Evolutionary conservation across 2,888 invertebrate species (phyloP).

Genomic region (Drosophila leonis): DNA sequence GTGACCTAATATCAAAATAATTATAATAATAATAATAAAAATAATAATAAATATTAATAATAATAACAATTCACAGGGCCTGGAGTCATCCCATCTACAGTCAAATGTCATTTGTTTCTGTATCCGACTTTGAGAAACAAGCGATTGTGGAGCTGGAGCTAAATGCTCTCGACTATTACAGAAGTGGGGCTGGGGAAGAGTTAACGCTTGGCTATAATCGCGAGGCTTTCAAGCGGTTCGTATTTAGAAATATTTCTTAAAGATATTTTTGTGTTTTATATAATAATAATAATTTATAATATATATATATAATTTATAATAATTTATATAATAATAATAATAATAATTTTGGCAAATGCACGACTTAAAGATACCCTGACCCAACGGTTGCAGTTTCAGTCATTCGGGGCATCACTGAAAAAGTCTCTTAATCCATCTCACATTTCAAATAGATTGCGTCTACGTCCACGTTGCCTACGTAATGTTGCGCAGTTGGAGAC

Average conservation of each 20-base stretch:
- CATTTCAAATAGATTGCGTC: constrained; percentile 86
- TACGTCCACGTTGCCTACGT: constrained; percentile 91
- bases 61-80: not conserved
- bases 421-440: not conserved
- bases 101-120: constrained; percentile 87
- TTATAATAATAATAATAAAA: not conserved
- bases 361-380: not conserved
- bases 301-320: no score
- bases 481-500: constrained; percentile 90
- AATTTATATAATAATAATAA: no score
- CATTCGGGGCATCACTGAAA: not conserved
- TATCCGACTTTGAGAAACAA: constrained; percentile 91
- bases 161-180: constrained; percentile 92
- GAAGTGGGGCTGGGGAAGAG: constrained; percentile 94
- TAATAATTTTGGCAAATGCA: no score
- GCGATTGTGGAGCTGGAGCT: constrained; percentile 89
- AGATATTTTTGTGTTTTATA: no score
- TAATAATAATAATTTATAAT: no score
- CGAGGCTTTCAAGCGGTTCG: constrained; percentile 88
- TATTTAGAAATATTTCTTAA: not conserved
- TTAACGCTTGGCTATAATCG: constrained; percentile 90
- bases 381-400: not conserved
- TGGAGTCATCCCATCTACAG: no score
- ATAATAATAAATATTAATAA: not conserved
- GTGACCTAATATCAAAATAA: not conserved